Evolutionary conservation across 1,140 invertebrate genomes (phyloP), one percentile per base, ranked within the genome.

Genomic region (Scylla paramamosain): DNA sequence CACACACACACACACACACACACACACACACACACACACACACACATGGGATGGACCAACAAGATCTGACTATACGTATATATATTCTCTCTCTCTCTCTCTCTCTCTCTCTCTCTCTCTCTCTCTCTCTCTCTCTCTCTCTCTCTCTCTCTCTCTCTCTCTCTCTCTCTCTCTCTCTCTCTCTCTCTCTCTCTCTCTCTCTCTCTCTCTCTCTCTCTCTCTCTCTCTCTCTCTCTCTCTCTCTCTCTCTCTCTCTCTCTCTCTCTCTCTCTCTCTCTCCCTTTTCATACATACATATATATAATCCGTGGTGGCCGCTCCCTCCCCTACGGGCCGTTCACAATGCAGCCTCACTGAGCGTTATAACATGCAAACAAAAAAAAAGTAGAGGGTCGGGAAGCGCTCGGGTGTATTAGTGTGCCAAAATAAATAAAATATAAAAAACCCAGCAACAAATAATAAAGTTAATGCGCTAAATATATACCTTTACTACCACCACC

Each of bases 21-120:
- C 86, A 88, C 77, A 88, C 86, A 88, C 86, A 88, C 16, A 6
- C 86, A 10, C 86, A 88, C 86, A 88, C 86, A 88, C 77, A 88
- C 86, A 88, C 86, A 88, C 16, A 6, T 12, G 31, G 16, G 6
- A 2, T 20, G 25, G 31, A 20, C 2, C 32, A 39, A 20, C 16
- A 20, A 6, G 16, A 39, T 32, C 16, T 32, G 31, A 20, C 16
- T 32, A 39, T 32, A 39, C 32, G 31, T 32, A 7, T 32, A 88
- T 32, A 39, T 32, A 88, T 32, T 29, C n/a, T n/a, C 10, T 77
- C 67, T n/a, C n/a, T 25, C 67, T 25, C 25, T n/a, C n/a, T n/a
- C 10, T 77, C 67, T n/a, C n/a, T 25, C 67, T 25, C 25, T n/a
- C n/a, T n/a, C 10, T 77, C 67, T n/a, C n/a, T 25, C 67, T 25